A percentile compares a stretch with the other conserved stretches of the same genome.
Evolutionary conservation across 2,797 vertebrate species (phyloP).

Genomic region (Coregonus suidteri): DNA sequence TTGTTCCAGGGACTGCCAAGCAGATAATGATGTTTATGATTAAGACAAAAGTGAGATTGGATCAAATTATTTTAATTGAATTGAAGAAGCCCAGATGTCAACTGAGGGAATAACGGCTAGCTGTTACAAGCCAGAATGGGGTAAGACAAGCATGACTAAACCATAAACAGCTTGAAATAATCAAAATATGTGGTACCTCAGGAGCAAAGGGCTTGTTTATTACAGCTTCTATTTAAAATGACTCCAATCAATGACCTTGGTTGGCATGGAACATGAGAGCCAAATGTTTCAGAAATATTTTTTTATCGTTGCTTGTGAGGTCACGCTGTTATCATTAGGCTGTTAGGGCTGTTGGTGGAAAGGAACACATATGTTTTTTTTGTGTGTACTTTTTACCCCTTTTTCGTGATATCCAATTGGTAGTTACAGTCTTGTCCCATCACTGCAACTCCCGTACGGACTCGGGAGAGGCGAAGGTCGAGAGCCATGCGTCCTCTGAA

Average conservation of each 20-base stretch:
- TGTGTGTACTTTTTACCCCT: neutral
- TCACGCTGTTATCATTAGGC: constrained; percentile 23
- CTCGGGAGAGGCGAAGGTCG: too few species aligned
- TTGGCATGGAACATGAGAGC: neutral
- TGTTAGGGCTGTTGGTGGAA: neutral
- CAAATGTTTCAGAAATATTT: constrained; percentile 6
- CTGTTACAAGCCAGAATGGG: constrained; percentile 35
- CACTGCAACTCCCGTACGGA: too few species aligned
- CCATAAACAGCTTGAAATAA: constrained; percentile 31
- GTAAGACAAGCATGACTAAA: constrained; percentile 18
- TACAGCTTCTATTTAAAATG: neutral
- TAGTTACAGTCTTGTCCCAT: too few species aligned
- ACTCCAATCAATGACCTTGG: neutral
- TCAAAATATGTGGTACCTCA: constrained; percentile 28
- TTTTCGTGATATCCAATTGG: too few species aligned
- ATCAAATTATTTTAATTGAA: constrained; percentile 4
- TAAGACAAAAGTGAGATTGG: constrained; percentile 27
- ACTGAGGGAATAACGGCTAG: constrained; percentile 27
- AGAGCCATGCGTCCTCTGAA: too few species aligned
- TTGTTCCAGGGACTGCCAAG: constrained; percentile 39
- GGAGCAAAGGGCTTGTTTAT: neutral
- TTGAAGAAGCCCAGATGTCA: constrained; percentile 37
- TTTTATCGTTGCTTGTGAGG: constrained; percentile 8
- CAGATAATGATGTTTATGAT: constrained; percentile 36
- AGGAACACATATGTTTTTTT: constrained; percentile 12